Percentiles rank a stretch among this genome's conserved stretches.
These are phyloP conservation scores for Passer montanus DNA, from an alignment of 2,113 vertebrate species.

Conservation along the genomic window DNA sequence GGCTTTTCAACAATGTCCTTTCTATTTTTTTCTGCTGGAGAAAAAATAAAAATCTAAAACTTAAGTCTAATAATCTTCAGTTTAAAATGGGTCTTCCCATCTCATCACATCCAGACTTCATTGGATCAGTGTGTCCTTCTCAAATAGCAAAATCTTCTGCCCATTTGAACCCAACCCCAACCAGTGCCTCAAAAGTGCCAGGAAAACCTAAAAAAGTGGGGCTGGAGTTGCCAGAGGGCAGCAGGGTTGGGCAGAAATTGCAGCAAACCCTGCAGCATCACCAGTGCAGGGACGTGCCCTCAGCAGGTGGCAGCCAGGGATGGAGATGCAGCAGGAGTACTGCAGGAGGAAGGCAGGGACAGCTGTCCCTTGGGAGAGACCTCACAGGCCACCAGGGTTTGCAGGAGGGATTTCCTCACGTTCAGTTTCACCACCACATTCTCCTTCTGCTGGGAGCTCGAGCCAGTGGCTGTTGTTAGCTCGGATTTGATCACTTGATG, in stretches of 20 bases:
- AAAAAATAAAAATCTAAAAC: background rate
- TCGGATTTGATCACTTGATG: background rate
- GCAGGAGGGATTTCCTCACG: background rate
- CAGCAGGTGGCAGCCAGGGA: background rate
- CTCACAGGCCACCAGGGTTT: background rate
- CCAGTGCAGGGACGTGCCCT: background rate
- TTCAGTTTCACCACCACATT: background rate
- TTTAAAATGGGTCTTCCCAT: background rate
- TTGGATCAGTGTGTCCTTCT: background rate
- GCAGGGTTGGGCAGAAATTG: background rate
- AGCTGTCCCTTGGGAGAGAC: background rate
- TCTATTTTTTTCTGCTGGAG: background rate
- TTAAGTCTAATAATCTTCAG: background rate
- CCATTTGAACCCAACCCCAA: background rate
- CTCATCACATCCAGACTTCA: background rate
- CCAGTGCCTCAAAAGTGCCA: rapidly evolving
- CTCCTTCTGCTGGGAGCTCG: background rate
- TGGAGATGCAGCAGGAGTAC: background rate
- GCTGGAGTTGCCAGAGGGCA: background rate
- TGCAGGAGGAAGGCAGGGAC: background rate
- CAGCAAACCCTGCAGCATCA: background rate
- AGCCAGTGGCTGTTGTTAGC: background rate
- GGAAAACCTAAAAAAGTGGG: background rate
- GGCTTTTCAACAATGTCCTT: background rate
- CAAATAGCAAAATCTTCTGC: background rate